Evolutionary conservation across 2,113 vertebrate species (phyloP).

Genomic region (Paracanthobrama guichenoti): DNA sequence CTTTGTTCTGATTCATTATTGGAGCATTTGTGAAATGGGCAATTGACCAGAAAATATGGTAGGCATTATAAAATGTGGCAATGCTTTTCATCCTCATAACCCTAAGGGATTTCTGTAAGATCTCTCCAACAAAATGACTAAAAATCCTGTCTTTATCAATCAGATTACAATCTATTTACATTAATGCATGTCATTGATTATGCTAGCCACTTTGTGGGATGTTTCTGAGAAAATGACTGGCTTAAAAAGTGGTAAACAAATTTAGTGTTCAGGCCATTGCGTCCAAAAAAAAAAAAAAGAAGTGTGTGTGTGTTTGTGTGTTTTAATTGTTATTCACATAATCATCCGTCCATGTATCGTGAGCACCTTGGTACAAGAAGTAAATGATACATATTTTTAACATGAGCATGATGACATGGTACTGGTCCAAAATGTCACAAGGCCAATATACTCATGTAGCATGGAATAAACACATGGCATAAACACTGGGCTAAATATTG

Average conservation of each 20-base stretch:
- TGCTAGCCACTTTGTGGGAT: background rate
- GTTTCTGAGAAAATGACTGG: background rate
- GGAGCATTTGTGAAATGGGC: background rate
- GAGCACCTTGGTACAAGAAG: background rate
- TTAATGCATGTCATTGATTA: slow-evolving; percentile 8
- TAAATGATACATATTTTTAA: background rate
- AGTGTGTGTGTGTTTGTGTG: background rate
- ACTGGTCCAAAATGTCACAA: background rate
- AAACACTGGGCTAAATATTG: background rate
- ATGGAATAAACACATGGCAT: background rate
- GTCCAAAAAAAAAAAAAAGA: background rate
- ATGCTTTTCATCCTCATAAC: slow-evolving; percentile 1
- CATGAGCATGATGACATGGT: background rate
- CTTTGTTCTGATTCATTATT: slow-evolving; percentile 7
- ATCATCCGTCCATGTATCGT: background rate
- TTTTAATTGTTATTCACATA: background rate
- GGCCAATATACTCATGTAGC: background rate
- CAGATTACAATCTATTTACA: background rate
- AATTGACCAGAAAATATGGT: slow-evolving; percentile 15
- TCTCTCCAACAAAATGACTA: background rate
- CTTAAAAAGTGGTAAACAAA: background rate
- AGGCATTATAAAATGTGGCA: slow-evolving; percentile 12
- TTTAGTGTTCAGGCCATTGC: background rate
- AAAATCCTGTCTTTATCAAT: slow-evolving; percentile 12
- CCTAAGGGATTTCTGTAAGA: background rate